Evolutionary conservation across 2,888 invertebrate genomes (phyloP).

Genomic region (Invenusta paracnida): DNA sequence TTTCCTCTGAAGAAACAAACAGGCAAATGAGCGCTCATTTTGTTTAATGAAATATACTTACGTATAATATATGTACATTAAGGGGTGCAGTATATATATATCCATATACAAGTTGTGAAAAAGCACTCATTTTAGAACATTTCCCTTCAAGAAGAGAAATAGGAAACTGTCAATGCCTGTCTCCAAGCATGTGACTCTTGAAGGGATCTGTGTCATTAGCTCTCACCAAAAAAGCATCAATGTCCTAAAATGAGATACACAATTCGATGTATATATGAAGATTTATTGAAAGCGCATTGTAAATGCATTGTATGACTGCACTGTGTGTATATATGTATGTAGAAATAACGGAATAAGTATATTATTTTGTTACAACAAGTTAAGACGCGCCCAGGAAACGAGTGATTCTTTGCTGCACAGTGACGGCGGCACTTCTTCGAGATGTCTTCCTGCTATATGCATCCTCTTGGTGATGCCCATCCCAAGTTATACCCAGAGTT

Average conservation of each 20-base stretch:
- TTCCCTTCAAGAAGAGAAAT: no score
- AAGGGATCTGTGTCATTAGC: neutral
- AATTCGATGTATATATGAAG: no score
- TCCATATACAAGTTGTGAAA: neutral
- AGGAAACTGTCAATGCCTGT: neutral
- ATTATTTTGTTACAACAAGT: no score
- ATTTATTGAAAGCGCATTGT: no score
- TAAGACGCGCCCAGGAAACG: neutral
- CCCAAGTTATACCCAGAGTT: no score
- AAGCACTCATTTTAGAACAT: neutral
- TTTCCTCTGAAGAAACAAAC: neutral
- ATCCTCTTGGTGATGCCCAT: no score
- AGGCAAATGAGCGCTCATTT: neutral
- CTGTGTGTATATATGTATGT: no score
- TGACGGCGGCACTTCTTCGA: neutral
- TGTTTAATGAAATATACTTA: neutral
- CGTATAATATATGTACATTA: neutral
- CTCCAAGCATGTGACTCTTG: neutral
- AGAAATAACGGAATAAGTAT: no score
- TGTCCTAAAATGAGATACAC: no score
- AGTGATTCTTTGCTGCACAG: neutral
- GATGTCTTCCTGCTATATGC: neutral
- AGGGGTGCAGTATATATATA: neutral
- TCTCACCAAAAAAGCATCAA: neutral
- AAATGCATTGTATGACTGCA: no score